These are phyloP conservation scores for Drosophila kanekoi DNA, from an alignment of 2,888 invertebrate species.

Conservation along the genomic window DNA sequence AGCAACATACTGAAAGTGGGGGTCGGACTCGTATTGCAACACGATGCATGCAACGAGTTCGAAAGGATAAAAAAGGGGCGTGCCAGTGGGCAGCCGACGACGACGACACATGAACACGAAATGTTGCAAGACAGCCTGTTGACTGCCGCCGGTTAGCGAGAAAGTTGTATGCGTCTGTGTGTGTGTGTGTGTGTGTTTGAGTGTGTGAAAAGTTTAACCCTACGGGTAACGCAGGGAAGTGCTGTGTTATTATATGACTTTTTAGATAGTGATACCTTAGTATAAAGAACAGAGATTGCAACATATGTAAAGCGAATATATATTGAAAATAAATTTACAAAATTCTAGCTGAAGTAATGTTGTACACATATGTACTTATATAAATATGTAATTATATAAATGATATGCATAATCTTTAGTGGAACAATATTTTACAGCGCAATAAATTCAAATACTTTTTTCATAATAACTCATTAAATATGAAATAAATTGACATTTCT, in stretches of 20 bases:
- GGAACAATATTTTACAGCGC: background rate
- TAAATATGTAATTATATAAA: too few relatives aligned
- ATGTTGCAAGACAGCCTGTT: constrained; percentile 66
- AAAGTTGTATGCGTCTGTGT: background rate
- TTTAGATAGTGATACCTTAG: too few relatives aligned
- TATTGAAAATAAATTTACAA: too few relatives aligned
- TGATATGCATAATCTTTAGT: background rate
- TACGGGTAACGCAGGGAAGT: background rate
- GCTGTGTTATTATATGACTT: too few relatives aligned
- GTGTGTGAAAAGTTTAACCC: constrained; percentile 33
- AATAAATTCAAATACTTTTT: constrained; percentile 6
- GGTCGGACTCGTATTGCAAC: constrained; percentile 48
- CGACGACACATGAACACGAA: constrained; percentile 41
- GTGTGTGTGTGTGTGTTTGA: background rate
- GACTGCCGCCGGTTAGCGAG: constrained; percentile 32
- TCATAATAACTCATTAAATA: constrained; percentile 15
- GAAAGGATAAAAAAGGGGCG: constrained; percentile 32
- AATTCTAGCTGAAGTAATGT: too few relatives aligned
- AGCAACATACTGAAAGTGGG: constrained; percentile 44
- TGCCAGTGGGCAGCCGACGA: constrained; percentile 1
- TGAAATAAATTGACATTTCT: constrained; percentile 28
- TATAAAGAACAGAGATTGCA: too few relatives aligned
- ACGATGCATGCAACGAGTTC: constrained; percentile 44
- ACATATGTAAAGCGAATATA: too few relatives aligned
- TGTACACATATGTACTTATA: too few relatives aligned